Base-by-base conservation (phyloP, 2,113 vertebrate genomes). In the Monopterus albus region DNA sequence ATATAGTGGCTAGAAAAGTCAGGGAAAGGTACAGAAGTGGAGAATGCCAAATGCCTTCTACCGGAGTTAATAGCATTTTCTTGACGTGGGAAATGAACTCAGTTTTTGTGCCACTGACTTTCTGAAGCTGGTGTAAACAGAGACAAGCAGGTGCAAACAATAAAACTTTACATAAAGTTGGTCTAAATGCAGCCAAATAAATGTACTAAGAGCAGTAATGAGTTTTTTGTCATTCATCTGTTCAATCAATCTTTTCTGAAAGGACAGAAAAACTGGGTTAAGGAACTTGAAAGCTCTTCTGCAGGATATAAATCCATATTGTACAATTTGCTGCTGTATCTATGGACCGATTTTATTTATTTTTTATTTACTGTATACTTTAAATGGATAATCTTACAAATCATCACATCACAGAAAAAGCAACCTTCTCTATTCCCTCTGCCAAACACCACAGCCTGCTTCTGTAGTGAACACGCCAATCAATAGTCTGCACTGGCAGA, bases 281-380 rank as follows among this genome's bases (percentile, higher is more conserved):
- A 47, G 58, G 53, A 75, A 72, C 72, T 74, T 7, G 0, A 62
- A 79, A 58, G 59, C 72, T 72, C 51, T 25, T 23, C 36, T 38
- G n/a, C n/a, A n/a, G n/a, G n/a, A n/a, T n/a, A n/a, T n/a, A n/a
- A n/a, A n/a, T n/a, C n/a, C n/a, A n/a, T n/a, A n/a, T n/a, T n/a
- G n/a, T n/a, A n/a, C n/a, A n/a, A n/a, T n/a, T n/a, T n/a, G n/a
- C n/a, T n/a, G n/a, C n/a, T n/a, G n/a, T n/a, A n/a, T n/a, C n/a
- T 6, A 6, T 31, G 2, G 2, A 31, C 29, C 28, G 43, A 13
- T 25, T 12, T 47, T 25, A 13, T 10, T 6, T 12, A 46, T 23
- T 26, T 46, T 61, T 51, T 23, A 12, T 29, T 15, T 4, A 11
- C 3, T 36, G 31, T 35, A 23, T 3, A 18, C 25, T 8, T 39